phyloP scores from a whole-genome alignment of 23 tunicate species.

The Halocynthia aurantium region DNA sequence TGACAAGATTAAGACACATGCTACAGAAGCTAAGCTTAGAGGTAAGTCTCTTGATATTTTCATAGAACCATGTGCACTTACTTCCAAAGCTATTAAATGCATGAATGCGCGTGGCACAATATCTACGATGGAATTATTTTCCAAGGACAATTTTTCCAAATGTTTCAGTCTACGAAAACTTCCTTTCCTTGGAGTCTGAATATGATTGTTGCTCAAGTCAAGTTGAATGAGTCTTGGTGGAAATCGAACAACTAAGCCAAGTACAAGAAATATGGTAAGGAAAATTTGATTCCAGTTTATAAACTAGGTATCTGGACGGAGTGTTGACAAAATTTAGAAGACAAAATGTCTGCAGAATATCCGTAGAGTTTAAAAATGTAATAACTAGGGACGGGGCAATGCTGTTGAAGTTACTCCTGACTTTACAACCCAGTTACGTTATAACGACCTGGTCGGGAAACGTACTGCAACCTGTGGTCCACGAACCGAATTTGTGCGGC shows the following conservation, averaged over 20 bases:
- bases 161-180: slow-evolving; percentile 1
- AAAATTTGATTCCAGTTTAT: too few species aligned
- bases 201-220: slow-evolving; percentile 23
- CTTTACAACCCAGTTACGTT: too few species aligned
- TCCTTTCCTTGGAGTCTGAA: slow-evolving; percentile 8
- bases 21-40: background rate
- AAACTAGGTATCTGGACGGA: too few species aligned
- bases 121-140: slow-evolving; percentile 8
- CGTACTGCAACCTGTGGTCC: too few species aligned
- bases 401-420: too few species aligned
- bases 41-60: background rate
- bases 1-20: background rate
- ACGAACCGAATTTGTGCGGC: too few species aligned
- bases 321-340: too few species aligned
- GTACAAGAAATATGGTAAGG: background rate
- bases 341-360: too few species aligned
- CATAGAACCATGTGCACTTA: background rate
- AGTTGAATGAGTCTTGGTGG: slow-evolving; percentile 10
- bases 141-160: background rate
- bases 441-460: too few species aligned
- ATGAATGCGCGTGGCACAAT: slow-evolving; percentile 12
- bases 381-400: too few species aligned
- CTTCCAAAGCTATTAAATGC: slow-evolving; percentile 6
- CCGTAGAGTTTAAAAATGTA: too few species aligned
- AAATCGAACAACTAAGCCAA: slow-evolving; percentile 9